A percentile compares a stretch with the other conserved stretches of the same genome.
Conservation (phyloP, 2,113 vertebrate genomes). For the Ahaetulla prasina region DNA sequence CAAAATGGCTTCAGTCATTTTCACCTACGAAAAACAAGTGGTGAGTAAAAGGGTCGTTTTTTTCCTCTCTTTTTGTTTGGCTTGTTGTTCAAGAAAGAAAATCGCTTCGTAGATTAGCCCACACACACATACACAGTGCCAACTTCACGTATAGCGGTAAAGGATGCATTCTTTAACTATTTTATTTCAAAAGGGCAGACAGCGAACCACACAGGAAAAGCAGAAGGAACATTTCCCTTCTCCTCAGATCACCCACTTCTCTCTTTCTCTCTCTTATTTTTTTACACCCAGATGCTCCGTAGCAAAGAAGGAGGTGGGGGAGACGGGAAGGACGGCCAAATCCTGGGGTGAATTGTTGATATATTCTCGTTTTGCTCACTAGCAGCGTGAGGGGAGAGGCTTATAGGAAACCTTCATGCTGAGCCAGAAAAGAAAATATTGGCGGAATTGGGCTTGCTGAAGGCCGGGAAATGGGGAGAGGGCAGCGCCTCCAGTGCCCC, state of each 20-base stretch:
- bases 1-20: slow-evolving; percentile 91
- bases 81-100: background rate
- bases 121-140: background rate
- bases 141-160: background rate
- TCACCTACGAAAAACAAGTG: slow-evolving; percentile 83
- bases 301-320: background rate
- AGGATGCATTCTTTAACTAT: background rate
- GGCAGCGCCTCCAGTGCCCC: background rate
- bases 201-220: background rate
- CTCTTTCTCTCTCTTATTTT: background rate
- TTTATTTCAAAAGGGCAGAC: background rate
- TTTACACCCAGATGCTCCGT: background rate
- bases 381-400: background rate
- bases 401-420: background rate
- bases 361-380: background rate
- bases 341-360: background rate
- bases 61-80: background rate
- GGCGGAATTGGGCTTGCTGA: background rate
- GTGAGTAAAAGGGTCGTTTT: slow-evolving; percentile 67
- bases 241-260: background rate
- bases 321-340: background rate
- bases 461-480: background rate
- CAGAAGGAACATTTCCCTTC: background rate
- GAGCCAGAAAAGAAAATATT: background rate
- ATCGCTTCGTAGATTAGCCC: background rate